A percentile compares a stretch with the other conserved stretches of the same genome.
phyloP scores from a whole-genome alignment of 2,113 vertebrate species.

The Perognathus longimembris region DNA sequence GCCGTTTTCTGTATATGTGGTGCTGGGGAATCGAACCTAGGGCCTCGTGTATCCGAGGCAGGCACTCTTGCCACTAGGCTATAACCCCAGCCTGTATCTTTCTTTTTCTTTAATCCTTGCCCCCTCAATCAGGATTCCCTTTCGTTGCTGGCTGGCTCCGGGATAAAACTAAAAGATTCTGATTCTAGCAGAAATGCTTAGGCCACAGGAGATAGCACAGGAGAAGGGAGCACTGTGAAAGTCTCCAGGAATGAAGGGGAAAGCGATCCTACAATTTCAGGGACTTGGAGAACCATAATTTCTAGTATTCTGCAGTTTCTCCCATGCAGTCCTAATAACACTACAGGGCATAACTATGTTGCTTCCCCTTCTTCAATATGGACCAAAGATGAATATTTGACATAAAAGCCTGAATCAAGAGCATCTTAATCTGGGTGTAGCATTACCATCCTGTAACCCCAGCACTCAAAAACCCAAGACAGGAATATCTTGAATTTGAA shows the following conservation, averaged over 20 bases:
- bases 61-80: no score
- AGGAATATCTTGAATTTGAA: no score
- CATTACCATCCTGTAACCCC: no score
- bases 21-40: no score
- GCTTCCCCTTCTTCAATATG: background rate
- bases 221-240: background rate
- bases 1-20: no score
- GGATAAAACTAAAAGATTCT: background rate
- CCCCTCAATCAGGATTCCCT: no score
- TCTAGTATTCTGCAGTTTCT: background rate
- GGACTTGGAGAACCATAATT: background rate
- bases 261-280: background rate
- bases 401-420: background rate
- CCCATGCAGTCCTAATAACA: background rate
- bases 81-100: no score
- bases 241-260: background rate
- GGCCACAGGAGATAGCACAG: accelerated
- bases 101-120: no score
- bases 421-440: background rate
- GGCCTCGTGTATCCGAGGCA: no score
- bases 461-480: no score
- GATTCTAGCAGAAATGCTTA: background rate
- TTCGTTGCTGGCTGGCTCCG: no score
- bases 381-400: background rate
- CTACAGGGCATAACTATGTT: background rate